A percentile compares a stretch with the other conserved stretches of the same genome.
Conservation (phyloP, 2,113 vertebrate species). For the Sinocyclocheilus grahami region DNA sequence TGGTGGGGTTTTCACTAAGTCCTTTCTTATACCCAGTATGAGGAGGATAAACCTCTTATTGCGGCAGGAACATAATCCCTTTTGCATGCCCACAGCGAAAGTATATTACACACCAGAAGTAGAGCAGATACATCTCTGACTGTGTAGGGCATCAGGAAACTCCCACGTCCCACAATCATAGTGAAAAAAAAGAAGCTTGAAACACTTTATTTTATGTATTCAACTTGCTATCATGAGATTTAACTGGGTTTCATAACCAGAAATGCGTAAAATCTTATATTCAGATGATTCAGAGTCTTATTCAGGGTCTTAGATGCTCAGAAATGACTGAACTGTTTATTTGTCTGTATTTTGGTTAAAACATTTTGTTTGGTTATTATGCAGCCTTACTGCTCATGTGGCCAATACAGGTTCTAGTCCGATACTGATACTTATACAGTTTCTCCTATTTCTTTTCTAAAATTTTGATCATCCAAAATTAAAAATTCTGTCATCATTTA, state of each 20-base stretch:
- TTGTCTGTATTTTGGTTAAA: not conserved
- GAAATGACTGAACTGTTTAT: not conserved
- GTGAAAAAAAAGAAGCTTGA: not conserved
- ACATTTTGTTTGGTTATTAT: not conserved
- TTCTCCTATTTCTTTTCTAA: not conserved
- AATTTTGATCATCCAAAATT: no score
- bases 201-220: constrained; percentile 21
- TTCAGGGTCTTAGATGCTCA: not conserved
- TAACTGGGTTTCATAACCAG: constrained; percentile 8
- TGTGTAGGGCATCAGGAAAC: constrained; percentile 11
- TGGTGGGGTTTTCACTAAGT: constrained; percentile 47
- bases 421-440: not conserved
- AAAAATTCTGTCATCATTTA: no score
- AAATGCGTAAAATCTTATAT: not conserved
- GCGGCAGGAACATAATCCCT: constrained; percentile 51
- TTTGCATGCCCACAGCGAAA: constrained; percentile 45
- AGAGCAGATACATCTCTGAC: constrained; percentile 28
- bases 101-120: constrained; percentile 51
- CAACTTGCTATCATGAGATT: not conserved
- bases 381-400: not conserved
- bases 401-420: not conserved
- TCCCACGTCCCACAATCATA: constrained; percentile 22
- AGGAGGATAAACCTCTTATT: constrained; percentile 55
- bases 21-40: constrained; percentile 36
- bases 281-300: not conserved